Evolutionary conservation across 35 echinoderm and acorn worm species (phyloP).

Genomic region (Heliocidaris tuberculata): DNA sequence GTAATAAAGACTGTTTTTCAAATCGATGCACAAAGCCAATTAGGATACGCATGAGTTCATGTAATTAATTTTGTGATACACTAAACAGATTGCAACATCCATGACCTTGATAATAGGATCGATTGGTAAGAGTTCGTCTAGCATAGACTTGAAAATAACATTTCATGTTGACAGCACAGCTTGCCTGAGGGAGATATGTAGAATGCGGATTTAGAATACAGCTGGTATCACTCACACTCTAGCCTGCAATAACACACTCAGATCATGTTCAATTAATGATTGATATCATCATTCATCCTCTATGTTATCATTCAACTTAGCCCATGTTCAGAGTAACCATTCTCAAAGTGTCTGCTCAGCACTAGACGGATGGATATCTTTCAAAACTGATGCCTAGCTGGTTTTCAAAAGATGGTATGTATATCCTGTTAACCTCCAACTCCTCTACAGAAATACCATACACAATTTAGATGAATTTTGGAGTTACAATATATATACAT

Average conservation of each 20-base stretch:
- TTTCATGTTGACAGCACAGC: neutral
- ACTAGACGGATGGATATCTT: no score
- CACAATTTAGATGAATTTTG: no score
- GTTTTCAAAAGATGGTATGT: no score
- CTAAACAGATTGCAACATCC: neutral
- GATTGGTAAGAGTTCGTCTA: neutral
- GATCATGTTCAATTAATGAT: slow-evolving; percentile 13
- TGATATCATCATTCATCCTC: neutral
- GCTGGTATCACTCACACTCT: neutral
- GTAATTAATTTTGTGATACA: neutral
- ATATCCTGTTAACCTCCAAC: no score
- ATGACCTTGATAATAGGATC: neutral
- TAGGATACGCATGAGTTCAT: neutral
- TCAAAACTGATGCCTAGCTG: no score
- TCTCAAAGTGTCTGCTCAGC: no score
- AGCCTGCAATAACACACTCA: neutral
- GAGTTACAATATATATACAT: no score
- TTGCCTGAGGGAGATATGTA: neutral
- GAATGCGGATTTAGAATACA: neutral
- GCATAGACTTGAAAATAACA: neutral
- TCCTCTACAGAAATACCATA: no score
- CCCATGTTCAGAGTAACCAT: neutral
- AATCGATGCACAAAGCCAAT: neutral
- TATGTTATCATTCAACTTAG: neutral
- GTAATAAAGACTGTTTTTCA: no score